A percentile compares a stretch with the other conserved stretches of the same genome.
phyloP scores from a whole-genome alignment of 1,140 invertebrate species.

The Brachionus koreanus region DNA sequence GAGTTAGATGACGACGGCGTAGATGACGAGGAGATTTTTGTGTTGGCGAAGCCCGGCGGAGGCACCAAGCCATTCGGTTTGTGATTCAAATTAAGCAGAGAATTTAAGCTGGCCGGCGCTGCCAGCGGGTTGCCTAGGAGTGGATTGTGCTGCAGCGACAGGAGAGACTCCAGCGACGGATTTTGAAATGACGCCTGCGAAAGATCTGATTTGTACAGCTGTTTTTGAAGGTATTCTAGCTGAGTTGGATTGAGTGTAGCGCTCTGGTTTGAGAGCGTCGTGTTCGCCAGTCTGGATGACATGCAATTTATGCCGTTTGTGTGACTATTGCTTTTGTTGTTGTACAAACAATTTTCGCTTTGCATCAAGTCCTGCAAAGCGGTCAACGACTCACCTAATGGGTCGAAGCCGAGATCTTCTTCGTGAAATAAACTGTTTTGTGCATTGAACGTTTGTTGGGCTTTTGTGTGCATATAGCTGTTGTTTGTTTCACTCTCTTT shows the following conservation, averaged over 20 bases:
- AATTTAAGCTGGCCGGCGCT: neutral
- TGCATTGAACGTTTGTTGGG: too few species aligned
- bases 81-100: neutral
- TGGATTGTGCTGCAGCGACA: neutral
- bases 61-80: neutral
- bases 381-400: conserved; percentile 90
- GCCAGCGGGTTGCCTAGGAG: neutral
- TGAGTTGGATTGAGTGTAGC: neutral
- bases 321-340: neutral
- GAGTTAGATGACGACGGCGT: neutral
- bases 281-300: neutral
- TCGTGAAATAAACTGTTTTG: conserved; percentile 42
- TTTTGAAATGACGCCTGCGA: neutral
- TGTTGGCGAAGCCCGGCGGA: neutral
- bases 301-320: neutral
- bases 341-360: conserved; percentile 62
- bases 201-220: neutral
- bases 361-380: conserved; percentile 87
- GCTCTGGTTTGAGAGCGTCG: neutral
- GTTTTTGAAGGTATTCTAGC: conserved; percentile 19
- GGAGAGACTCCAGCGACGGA: neutral
- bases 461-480: too few species aligned
- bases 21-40: conserved; percentile 14
- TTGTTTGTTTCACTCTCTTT: neutral
- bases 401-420: conserved; percentile 73